Evolutionary conservation across 2,113 vertebrate genomes (phyloP).

Genomic region (Sula dactylatra): DNA sequence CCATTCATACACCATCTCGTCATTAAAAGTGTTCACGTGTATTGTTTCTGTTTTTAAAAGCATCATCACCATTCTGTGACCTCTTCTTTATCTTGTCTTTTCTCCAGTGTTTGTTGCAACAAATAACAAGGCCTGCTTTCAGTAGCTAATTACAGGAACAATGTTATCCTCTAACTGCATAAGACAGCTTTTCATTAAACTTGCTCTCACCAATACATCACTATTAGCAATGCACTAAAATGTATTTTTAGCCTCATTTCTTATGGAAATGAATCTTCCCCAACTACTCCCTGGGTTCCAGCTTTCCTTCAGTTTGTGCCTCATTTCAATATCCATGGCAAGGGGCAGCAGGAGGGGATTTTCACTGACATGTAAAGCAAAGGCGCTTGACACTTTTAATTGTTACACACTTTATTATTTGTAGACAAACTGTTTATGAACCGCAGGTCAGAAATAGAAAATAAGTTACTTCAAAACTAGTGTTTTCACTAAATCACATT

Average conservation of each 20-base stretch:
- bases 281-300: neutral
- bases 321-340: rapidly evolving
- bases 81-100: neutral
- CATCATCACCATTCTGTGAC: neutral
- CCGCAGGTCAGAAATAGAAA: neutral
- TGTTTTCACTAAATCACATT: neutral
- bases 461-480: neutral
- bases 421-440: neutral
- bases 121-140: neutral
- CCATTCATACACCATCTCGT: neutral
- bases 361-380: neutral
- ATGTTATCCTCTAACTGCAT: neutral
- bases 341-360: neutral
- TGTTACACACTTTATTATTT: neutral
- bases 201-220: slow-evolving; percentile 1
- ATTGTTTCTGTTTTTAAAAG: neutral
- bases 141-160: neutral
- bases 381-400: neutral
- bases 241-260: slow-evolving; percentile 35
- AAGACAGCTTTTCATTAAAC: slow-evolving; percentile 18
- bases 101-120: neutral
- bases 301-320: neutral
- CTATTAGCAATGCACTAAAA: neutral
- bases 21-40: neutral
- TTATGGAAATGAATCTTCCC: neutral